Base-by-base conservation (phyloP, 2,888 invertebrate genomes). In the Mayetiola destructor region DNA sequence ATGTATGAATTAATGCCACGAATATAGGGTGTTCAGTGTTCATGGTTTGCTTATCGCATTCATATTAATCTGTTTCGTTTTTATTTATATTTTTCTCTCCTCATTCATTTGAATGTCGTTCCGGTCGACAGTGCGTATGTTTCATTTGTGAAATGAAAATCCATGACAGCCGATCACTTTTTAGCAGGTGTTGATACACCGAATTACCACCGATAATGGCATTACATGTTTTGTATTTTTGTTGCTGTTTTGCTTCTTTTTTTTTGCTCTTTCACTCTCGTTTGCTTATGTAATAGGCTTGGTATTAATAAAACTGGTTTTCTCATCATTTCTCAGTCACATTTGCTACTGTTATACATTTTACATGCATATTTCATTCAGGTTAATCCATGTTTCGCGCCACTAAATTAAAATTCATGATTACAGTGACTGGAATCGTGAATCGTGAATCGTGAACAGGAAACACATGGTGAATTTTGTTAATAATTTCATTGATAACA, bases 111-210 rank as follows among this genome's bases (percentile, higher is more conserved):
- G n/a, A n/a, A n/a, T 40, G 20, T 18, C 18, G 18, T 20, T 40
- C 39, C n/a, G n/a, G 27, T 27, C 27, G n/a, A n/a, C 21, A 8
- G n/a, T 48, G 23, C 27, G 48, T 27, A 48, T 9, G 12, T 36
- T 48, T 27, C 16, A 27, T 42, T 48, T 27, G 23, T 48, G n/a
- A 27, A 48, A 48, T 27, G 16, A 48, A 39, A 48, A 27, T 27
- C 27, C 48, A 27, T 48, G 48, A 48, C 27, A 27, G 27, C 27
- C 27, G n/a, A 27, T 27, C 48, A n/a, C 27, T 27, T 21, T 40
- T 42, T 14, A 48, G 48, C 48, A 48, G 48, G 48, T 48, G 48
- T 27, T 48, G 48, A 48, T 48, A 27, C 27, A 48, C 48, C 27
- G 48, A 48, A 48, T 48, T 48, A 48, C 48, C 2, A 27, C 23